Evolutionary conservation across 2,797 vertebrate species (phyloP).

Genomic region (Trachops cirrhosus): DNA sequence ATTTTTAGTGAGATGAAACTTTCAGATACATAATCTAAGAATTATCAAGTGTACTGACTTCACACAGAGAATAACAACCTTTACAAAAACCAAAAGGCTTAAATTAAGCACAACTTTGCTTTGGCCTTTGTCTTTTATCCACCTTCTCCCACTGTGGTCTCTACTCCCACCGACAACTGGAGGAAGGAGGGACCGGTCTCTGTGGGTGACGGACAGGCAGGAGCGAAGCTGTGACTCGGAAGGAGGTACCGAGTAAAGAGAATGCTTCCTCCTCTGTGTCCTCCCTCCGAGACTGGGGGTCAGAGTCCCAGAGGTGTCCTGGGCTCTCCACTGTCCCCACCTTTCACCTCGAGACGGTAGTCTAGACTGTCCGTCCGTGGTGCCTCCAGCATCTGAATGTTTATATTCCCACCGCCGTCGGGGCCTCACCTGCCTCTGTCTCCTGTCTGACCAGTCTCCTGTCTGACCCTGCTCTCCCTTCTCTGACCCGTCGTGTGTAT

Average conservation of each 20-base stretch:
- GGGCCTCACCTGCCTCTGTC: background rate
- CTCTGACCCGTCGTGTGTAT: background rate
- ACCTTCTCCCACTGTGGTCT: too few species aligned
- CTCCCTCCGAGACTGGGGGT: background rate
- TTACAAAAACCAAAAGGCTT: background rate
- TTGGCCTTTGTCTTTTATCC: background rate
- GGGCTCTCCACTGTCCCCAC: background rate
- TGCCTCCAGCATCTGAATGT: background rate
- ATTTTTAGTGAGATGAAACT: background rate
- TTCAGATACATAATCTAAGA: background rate
- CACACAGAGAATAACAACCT: background rate
- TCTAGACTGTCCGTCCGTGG: background rate
- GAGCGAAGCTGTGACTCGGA: background rate
- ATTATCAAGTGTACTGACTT: background rate
- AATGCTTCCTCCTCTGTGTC: background rate
- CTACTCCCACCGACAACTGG: background rate
- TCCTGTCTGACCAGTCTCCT: background rate
- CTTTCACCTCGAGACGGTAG: background rate
- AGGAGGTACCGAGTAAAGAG: background rate
- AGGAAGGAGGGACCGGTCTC: background rate
- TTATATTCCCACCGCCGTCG: background rate
- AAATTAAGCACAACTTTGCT: background rate
- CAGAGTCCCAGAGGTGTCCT: background rate
- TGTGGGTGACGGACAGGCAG: background rate
- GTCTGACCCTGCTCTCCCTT: background rate